Conservation (phyloP, 1,140 invertebrate species). For the Cydia fagiglandana region DNA sequence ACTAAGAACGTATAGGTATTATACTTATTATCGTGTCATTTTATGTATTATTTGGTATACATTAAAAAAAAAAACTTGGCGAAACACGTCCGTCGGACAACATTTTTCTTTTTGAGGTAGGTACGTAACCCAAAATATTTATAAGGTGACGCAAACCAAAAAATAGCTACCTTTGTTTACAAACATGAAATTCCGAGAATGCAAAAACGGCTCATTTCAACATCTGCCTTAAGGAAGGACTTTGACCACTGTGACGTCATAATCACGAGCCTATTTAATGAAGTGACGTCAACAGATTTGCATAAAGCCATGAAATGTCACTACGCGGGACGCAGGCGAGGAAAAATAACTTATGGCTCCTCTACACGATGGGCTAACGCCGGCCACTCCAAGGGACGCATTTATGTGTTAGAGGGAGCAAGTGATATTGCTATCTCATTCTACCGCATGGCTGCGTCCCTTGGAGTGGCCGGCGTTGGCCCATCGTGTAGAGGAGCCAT, state of each 20-base stretch:
- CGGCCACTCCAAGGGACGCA: too few relatives aligned
- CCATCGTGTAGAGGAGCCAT: too few relatives aligned
- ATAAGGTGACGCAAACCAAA: background rate
- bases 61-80: background rate
- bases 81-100: background rate
- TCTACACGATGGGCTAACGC: too few relatives aligned
- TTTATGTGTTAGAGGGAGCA: too few relatives aligned
- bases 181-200: background rate
- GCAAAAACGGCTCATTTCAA: background rate
- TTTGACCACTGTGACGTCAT: conserved; percentile 10
- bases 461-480: too few relatives aligned
- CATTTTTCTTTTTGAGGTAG: background rate
- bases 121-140: background rate
- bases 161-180: conserved; percentile 4
- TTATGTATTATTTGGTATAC: too few relatives aligned
- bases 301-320: background rate
- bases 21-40: background rate
- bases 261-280: conserved; percentile 15
- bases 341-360: background rate
- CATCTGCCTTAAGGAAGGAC: background rate
- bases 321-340: background rate
- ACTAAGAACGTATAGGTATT: too few relatives aligned
- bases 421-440: too few relatives aligned
- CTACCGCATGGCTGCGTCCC: too few relatives aligned
- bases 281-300: background rate